These are phyloP conservation scores for Argentina silus DNA, from an alignment of 2,797 vertebrate species.

Conservation along the genomic window DNA sequence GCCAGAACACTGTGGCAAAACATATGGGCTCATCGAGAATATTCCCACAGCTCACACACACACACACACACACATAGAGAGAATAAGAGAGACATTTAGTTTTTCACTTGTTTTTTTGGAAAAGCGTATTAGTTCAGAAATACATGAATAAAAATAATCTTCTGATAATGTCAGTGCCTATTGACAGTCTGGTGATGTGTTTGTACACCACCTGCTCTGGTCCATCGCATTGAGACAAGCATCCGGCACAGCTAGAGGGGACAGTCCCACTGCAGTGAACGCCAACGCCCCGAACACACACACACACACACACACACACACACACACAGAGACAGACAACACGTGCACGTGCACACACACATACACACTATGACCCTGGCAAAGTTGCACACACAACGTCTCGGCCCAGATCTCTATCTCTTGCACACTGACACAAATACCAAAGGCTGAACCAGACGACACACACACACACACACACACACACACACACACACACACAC, in stretches of 20 bases:
- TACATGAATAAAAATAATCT: too few species aligned
- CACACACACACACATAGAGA: not conserved
- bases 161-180: constrained; percentile 24
- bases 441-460: too few species aligned
- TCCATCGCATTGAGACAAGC: constrained; percentile 74
- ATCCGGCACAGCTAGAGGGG: constrained; percentile 46
- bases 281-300: constrained; percentile 8
- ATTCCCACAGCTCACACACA: constrained; percentile 3
- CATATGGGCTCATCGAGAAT: constrained; percentile 1
- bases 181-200: constrained; percentile 23
- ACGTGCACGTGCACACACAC: constrained; percentile 1
- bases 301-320: constrained; percentile 8
- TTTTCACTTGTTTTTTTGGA: not conserved
- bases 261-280: constrained; percentile 25
- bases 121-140: too few species aligned
- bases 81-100: not conserved
- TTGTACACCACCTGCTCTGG: constrained; percentile 37
- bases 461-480: too few species aligned
- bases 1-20: constrained; percentile 2
- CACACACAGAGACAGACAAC: too few species aligned
- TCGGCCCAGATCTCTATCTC: not conserved
- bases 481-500: too few species aligned
- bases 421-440: not conserved
- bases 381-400: not conserved
- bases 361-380: not conserved